Conservation (phyloP, 92 coral and sea anemone genomes). For the Meandrina meandrites region DNA sequence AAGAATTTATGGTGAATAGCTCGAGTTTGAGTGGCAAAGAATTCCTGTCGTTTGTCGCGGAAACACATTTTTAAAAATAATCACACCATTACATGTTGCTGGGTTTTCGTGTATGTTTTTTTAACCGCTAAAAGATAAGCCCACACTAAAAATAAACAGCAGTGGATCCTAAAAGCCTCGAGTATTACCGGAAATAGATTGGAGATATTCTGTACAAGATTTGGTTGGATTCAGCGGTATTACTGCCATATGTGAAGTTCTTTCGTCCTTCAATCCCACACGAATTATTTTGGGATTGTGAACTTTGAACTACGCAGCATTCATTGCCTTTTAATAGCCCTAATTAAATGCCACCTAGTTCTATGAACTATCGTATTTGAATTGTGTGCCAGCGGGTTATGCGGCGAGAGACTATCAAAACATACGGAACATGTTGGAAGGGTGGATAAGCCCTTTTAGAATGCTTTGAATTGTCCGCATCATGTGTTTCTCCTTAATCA, state of each 20-base stretch:
- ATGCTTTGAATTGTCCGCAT: constrained; percentile 13
- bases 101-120: not conserved
- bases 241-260: too few relatives aligned
- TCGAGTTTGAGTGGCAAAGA: not conserved
- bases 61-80: not conserved
- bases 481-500: constrained; percentile 4
- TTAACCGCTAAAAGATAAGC: not conserved
- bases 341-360: not conserved
- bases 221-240: not conserved
- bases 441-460: constrained; percentile 2
- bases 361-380: not conserved
- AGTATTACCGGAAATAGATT: not conserved
- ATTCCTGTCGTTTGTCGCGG: not conserved
- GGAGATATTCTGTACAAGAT: not conserved
- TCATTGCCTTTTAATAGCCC: not conserved
- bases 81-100: not conserved
- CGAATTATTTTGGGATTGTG: too few relatives aligned
- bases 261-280: too few relatives aligned
- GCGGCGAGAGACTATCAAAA: constrained; percentile 12
- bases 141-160: not conserved
- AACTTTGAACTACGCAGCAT: too few relatives aligned
- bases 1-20: not conserved
- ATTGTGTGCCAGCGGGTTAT: not conserved
- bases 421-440: not conserved
- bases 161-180: not conserved